phyloP scores from a whole-genome alignment of 2,113 vertebrate species.

The Notarius lentiginosus region DNA sequence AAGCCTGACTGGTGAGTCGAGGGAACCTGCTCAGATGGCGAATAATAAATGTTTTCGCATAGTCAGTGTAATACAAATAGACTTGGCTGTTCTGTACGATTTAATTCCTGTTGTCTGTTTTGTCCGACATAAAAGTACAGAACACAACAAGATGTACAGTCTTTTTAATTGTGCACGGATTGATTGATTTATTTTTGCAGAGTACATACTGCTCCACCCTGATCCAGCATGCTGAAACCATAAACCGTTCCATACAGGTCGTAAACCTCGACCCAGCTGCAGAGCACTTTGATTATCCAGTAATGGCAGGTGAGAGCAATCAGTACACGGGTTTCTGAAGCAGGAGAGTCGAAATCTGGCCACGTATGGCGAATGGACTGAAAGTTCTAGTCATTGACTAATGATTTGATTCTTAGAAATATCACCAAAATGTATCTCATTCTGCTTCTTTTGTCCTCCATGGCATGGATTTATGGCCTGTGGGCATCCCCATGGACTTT shows the following conservation, averaged over 20 bases:
- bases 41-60: background rate
- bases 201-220: slow-evolving; percentile 95
- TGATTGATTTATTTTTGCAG: slow-evolving; percentile 63
- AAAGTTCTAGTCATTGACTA: no score
- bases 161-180: background rate
- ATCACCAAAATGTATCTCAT: background rate
- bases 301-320: slow-evolving; percentile 84
- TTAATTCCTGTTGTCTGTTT: background rate
- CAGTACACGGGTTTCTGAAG: background rate
- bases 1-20: no score
- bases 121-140: background rate
- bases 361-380: background rate
- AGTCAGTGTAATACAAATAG: no score
- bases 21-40: no score
- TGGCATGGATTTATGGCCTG: background rate
- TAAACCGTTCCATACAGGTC: slow-evolving; percentile 89
- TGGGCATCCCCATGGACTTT: no score
- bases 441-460: background rate
- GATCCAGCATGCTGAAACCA: slow-evolving; percentile 83
- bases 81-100: background rate
- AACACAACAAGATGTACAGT: no score
- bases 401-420: background rate
- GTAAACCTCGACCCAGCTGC: slow-evolving; percentile 95
- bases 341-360: background rate
- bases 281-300: slow-evolving; percentile 86